phyloP scores from a whole-genome alignment of 2,113 vertebrate genomes.

The Lasiurus cinereus region DNA sequence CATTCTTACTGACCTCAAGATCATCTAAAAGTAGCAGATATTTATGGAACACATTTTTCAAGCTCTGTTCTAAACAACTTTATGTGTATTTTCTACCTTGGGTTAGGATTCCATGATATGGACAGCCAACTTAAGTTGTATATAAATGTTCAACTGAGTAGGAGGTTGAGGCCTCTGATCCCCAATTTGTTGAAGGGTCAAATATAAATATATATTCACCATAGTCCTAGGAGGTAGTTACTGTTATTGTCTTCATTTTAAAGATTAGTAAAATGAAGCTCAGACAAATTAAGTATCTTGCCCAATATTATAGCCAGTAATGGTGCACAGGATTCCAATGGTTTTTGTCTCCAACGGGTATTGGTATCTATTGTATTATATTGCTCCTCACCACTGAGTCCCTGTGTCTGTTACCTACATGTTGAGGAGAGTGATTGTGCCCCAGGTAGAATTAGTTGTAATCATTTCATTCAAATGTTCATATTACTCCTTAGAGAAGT shows the following conservation, averaged over 20 bases:
- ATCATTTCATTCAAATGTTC: conserved; percentile 19
- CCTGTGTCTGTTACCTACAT: not conserved
- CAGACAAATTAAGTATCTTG: conserved; percentile 14
- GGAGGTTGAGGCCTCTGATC: no score
- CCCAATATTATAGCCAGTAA: not conserved
- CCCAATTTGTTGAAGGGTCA: not conserved
- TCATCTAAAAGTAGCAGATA: conserved; percentile 45
- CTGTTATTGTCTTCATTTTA: conserved; percentile 43
- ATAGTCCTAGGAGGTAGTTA: not conserved
- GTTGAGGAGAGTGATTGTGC: not conserved
- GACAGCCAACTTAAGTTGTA: not conserved
- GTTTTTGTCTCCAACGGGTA: not conserved
- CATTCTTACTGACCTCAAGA: conserved; percentile 6
- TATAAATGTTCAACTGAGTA: not conserved
- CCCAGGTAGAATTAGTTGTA: not conserved
- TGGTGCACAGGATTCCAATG: not conserved
- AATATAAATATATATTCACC: not conserved
- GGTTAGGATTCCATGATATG: not conserved
- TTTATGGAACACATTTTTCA: conserved; percentile 33
- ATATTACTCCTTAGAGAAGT: not conserved
- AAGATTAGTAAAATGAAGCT: conserved; percentile 30
- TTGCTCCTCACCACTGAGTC: not conserved
- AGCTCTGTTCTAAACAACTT: not conserved
- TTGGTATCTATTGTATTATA: not conserved
- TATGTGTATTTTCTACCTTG: not conserved